Evolutionary conservation across 2,797 vertebrate species (phyloP).

Genomic region (Uromys caudimaculatus): DNA sequence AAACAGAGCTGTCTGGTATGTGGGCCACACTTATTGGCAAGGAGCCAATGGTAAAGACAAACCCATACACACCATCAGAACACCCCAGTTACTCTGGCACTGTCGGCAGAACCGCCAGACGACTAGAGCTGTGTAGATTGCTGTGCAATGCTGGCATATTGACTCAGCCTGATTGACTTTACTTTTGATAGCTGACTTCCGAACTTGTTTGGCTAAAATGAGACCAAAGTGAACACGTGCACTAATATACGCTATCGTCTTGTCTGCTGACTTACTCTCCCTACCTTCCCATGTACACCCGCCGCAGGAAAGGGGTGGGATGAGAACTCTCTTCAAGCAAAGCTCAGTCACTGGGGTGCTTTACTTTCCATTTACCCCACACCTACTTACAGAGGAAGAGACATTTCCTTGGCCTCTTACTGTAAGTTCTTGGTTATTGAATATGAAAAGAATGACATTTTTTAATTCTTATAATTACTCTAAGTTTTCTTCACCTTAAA

Average conservation of each 20-base stretch:
- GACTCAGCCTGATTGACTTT: conserved; percentile 63
- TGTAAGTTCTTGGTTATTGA: conserved; percentile 43
- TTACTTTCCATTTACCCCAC: not conserved
- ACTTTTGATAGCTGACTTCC: conserved; percentile 66
- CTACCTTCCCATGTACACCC: not conserved
- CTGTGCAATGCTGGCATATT: conserved; percentile 60
- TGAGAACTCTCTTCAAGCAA: not conserved
- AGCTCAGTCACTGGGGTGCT: not conserved
- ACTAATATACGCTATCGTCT: not conserved
- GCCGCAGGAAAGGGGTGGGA: not conserved
- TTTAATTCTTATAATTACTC: conserved; percentile 31
- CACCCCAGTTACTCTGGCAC: conserved; percentile 52
- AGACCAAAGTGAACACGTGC: conserved; percentile 15
- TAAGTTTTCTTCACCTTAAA: conserved; percentile 62
- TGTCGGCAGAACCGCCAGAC: conserved; percentile 46
- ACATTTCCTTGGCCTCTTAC: conserved; percentile 51
- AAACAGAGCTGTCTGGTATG: conserved; percentile 60
- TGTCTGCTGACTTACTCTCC: not conserved
- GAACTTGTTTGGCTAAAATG: conserved; percentile 59
- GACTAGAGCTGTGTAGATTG: conserved; percentile 63
- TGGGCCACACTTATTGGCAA: conserved; percentile 63
- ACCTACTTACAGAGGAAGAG: conserved; percentile 19
- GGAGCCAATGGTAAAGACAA: conserved; percentile 73
- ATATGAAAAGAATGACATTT: conserved; percentile 28
- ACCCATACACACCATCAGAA: conserved; percentile 71